Percentiles rank a stretch among this genome's conserved stretches.
These are phyloP conservation scores for Eueremaeus valkanovi DNA, from an alignment of 2,888 invertebrate genomes.

Conservation along the genomic window DNA sequence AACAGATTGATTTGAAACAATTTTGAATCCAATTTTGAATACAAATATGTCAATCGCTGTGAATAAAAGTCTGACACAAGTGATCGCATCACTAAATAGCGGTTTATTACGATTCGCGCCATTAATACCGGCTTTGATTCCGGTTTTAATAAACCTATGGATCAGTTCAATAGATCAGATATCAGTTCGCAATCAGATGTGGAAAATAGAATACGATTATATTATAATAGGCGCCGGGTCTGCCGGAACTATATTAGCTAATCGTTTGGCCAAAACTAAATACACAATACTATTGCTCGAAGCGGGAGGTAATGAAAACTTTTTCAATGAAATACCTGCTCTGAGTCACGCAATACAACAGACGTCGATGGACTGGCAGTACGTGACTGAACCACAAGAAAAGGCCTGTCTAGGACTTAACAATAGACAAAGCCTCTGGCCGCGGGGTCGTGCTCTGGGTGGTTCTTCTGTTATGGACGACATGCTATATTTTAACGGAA, in stretches of 20 bases:
- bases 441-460: not conserved
- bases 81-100: not conserved
- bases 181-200: not conserved
- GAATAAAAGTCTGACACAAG: not conserved
- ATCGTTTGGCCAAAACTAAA: not conserved
- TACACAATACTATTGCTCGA: not conserved
- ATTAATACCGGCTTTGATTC: not conserved
- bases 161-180: not conserved
- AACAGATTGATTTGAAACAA: not conserved
- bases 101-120: slow-evolving; percentile 5
- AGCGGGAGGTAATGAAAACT: slow-evolving; percentile 16
- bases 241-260: not conserved
- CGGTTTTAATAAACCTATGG: not conserved
- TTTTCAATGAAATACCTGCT: slow-evolving; percentile 4
- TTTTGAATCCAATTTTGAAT: not conserved
- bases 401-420: not conserved
- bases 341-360: slow-evolving; percentile 5
- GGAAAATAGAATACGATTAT: not conserved
- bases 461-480: not conserved
- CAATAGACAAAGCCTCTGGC: not conserved
- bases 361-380: slow-evolving; percentile 20
- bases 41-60: not conserved
- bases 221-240: slow-evolving; percentile 7
- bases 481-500: not conserved
- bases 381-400: slow-evolving; percentile 7